phyloP scores from a whole-genome alignment of 2,113 vertebrate genomes.

The Entelurus aequoreus region DNA sequence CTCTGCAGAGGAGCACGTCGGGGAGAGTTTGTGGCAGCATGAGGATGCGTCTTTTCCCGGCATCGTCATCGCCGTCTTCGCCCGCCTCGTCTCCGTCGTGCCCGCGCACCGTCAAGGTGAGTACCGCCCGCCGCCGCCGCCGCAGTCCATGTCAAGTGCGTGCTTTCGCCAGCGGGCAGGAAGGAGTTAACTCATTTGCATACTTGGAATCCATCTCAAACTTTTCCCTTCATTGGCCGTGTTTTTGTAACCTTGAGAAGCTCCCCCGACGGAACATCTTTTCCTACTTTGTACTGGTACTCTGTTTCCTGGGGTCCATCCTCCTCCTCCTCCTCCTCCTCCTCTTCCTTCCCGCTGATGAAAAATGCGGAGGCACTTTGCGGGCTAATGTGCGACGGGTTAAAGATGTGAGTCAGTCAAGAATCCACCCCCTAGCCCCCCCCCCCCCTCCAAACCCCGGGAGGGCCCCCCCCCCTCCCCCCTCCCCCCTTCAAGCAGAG shows the following conservation, averaged over 20 bases:
- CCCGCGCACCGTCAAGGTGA: slow-evolving; percentile 29
- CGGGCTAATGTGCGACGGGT: slow-evolving; percentile 48
- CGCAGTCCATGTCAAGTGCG: background rate
- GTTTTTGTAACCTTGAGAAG: background rate
- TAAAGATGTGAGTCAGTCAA: slow-evolving; percentile 48
- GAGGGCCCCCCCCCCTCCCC: slow-evolving; percentile 29
- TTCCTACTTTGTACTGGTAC: background rate
- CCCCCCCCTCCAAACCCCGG: background rate
- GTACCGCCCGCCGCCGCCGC: background rate
- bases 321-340: background rate
- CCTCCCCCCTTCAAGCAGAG: slow-evolving; percentile 22
- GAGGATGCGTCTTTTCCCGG: slow-evolving; percentile 6
- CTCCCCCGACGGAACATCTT: background rate
- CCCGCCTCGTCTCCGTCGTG: background rate
- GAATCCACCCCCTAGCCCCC: slow-evolving; percentile 40
- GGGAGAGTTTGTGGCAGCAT: slow-evolving; percentile 3
- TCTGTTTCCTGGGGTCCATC: background rate
- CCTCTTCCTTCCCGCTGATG: slow-evolving; percentile 16
- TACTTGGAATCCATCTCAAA: background rate
- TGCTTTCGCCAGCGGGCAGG: background rate
- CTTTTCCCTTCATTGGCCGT: background rate
- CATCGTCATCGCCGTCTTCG: background rate
- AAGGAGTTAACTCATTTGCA: slow-evolving; percentile 1
- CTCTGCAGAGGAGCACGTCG: slow-evolving; percentile 66
- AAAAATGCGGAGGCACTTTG: slow-evolving; percentile 58